Conservation (phyloP, 2,113 vertebrate genomes). For the Atlantisia rogersi region DNA sequence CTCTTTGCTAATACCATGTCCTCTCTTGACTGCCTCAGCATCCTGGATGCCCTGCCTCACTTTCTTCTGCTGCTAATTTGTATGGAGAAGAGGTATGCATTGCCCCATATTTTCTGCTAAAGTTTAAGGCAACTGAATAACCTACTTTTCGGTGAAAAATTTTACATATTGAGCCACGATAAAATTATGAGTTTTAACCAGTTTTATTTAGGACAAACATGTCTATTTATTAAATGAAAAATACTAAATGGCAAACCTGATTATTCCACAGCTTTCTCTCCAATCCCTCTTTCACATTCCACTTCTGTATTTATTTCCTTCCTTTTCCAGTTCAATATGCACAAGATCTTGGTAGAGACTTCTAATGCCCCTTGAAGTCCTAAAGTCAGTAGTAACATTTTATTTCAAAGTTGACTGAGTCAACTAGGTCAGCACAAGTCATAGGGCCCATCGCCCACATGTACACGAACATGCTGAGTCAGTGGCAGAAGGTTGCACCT, state of each 20-base stretch:
- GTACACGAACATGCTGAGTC: conserved; percentile 9
- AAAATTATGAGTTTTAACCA: not conserved
- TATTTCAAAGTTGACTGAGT: conserved; percentile 26
- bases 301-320: not conserved
- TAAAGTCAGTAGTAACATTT: not conserved
- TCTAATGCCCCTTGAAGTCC: not conserved
- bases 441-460: conserved; percentile 7
- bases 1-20: not conserved
- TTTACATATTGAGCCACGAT: not conserved
- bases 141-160: not conserved
- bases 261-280: not conserved
- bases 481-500: conserved; percentile 48
- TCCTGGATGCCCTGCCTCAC: not conserved
- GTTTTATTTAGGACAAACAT: not conserved
- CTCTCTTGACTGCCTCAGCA: not conserved
- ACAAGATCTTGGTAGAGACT: not conserved
- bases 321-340: not conserved
- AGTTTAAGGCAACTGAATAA: not conserved
- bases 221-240: not conserved
- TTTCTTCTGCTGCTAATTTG: not conserved
- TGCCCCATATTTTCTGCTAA: not conserved
- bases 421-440: conserved; percentile 19
- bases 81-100: not conserved
- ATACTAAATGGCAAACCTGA: not conserved
- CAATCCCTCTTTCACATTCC: not conserved